phyloP scores from a whole-genome alignment of 2,888 invertebrate species.

The Himalopsyche anomala region DNA sequence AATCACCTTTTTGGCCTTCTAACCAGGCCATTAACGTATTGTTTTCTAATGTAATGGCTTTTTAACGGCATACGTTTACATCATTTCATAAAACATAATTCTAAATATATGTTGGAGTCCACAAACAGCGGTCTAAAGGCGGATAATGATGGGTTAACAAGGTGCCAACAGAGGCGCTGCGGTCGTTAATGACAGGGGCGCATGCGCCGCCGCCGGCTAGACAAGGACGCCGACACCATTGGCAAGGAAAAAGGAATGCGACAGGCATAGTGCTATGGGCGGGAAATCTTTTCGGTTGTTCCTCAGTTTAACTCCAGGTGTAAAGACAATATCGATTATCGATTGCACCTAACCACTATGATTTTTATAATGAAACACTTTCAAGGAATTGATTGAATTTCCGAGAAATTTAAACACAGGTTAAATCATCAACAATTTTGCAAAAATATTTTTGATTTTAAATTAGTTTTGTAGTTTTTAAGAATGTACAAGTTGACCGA shows the following conservation, averaged over 20 bases:
- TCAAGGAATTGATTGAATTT: slow-evolving; percentile 20
- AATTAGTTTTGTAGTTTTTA: too few relatives aligned
- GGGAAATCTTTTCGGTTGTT: slow-evolving; percentile 31
- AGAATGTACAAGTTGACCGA: too few relatives aligned
- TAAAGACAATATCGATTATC: slow-evolving; percentile 24
- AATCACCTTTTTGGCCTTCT: slow-evolving; percentile 30
- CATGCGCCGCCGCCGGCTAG: slow-evolving; percentile 51
- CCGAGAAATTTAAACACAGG: not conserved
- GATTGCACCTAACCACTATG: slow-evolving; percentile 22
- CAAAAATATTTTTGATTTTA: too few relatives aligned
- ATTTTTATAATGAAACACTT: not conserved
- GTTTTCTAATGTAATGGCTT: slow-evolving; percentile 20
- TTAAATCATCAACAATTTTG: too few relatives aligned
- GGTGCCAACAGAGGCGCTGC: slow-evolving; percentile 63
- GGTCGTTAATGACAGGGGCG: slow-evolving; percentile 56
- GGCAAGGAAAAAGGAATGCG: not conserved
- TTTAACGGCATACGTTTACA: slow-evolving; percentile 31
- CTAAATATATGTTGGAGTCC: slow-evolving; percentile 45
- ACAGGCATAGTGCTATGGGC: slow-evolving; percentile 5
- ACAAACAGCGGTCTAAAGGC: slow-evolving; percentile 51
- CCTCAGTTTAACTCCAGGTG: slow-evolving; percentile 34
- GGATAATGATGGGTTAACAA: slow-evolving; percentile 60
- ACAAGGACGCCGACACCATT: not conserved
- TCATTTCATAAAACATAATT: slow-evolving; percentile 26
- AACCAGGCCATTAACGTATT: slow-evolving; percentile 15